These are phyloP conservation scores for Bombyx mori DNA, from an alignment of 1,140 invertebrate genomes.

Conservation along the genomic window ASM3026992v2 NC_085107.1:16492001-16492500, in stretches of 20 bases:
- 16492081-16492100: too few relatives aligned
- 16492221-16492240: conserved; percentile 1
- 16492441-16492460: conserved; percentile 81
- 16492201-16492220: too few relatives aligned
- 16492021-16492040: too few relatives aligned
- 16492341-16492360: conserved; percentile 93
- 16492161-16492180: too few relatives aligned
- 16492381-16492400: conserved; percentile 28
- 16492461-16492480: conserved; percentile 92
- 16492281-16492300: conserved; percentile 97
- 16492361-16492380: conserved; percentile 89
- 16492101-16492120: too few relatives aligned
- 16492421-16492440: conserved; percentile 36
- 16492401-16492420: conserved; percentile 25
- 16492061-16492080: too few relatives aligned
- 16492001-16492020: too few relatives aligned
- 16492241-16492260: conserved; percentile 83
- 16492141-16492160: too few relatives aligned
- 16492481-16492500: conserved; percentile 87
- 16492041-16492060: too few relatives aligned
- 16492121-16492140: too few relatives aligned
- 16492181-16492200: too few relatives aligned
- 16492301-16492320: conserved; percentile 94
- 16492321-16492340: conserved; percentile 93
- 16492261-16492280: conserved; percentile 94